phyloP scores from a whole-genome alignment of 2,888 invertebrate genomes.

The Rhabditoides inermis region DNA sequence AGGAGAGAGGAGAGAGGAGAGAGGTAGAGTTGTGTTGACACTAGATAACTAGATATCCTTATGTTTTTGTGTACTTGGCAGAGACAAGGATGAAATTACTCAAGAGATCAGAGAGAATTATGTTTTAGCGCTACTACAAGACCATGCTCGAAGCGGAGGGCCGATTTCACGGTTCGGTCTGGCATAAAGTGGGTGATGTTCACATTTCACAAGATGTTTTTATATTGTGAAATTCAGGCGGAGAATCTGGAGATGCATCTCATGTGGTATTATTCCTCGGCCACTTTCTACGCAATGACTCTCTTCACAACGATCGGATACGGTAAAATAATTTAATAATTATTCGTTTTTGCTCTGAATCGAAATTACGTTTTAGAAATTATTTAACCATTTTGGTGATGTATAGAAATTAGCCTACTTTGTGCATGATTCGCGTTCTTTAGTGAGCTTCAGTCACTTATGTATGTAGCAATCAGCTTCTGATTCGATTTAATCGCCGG shows the following conservation, averaged over 20 bases:
- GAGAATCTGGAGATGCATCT: constrained; percentile 38
- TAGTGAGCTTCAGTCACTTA: no score
- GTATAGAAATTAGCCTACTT: no score
- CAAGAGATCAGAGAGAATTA: neutral
- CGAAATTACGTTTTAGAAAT: no score
- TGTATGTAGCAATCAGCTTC: no score
- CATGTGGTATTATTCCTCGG: constrained; percentile 33
- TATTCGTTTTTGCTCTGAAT: no score
- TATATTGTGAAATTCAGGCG: constrained; percentile 3
- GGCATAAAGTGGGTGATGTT: constrained; percentile 20
- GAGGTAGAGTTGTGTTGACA: no score
- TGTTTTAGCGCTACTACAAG: constrained; percentile 31
- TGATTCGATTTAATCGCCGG: no score
- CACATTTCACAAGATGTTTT: neutral
- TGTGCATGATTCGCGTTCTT: no score
- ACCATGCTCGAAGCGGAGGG: constrained; percentile 34
- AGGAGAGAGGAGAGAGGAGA: neutral
- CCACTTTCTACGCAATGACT: constrained; percentile 39
- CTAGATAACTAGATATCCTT: no score
- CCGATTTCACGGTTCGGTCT: constrained; percentile 31
- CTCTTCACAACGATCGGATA: constrained; percentile 41
- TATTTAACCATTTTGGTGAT: no score
- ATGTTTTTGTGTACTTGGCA: no score
- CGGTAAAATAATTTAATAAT: constrained; percentile 11
- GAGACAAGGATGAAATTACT: neutral